Evolutionary conservation across 1,140 invertebrate genomes (phyloP).

Genomic region (Drosophila ironensis): DNA sequence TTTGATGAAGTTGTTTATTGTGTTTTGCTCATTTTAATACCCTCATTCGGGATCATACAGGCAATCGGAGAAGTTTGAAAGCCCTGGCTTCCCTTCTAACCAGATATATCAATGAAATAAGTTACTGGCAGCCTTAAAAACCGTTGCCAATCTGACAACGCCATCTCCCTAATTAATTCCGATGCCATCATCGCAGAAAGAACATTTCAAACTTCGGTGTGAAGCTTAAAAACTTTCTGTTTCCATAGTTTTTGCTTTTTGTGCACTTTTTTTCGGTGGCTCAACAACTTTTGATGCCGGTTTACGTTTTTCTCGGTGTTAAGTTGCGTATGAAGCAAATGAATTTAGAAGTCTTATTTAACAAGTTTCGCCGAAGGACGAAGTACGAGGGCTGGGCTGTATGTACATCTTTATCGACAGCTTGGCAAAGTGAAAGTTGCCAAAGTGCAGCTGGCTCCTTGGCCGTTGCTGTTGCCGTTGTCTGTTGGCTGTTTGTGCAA

Average conservation of each 20-base stretch:
- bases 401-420: constrained; percentile 55
- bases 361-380: constrained; percentile 62
- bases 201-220: neutral
- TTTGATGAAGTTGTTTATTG: constrained; percentile 67
- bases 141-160: too few species aligned
- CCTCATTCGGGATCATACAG: neutral
- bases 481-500: constrained; percentile 43
- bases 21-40: constrained; percentile 22
- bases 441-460: constrained; percentile 28
- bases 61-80: neutral
- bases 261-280: neutral
- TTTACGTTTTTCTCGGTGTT: constrained; percentile 62
- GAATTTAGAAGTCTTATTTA: constrained; percentile 80
- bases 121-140: too few species aligned
- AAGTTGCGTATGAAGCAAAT: constrained; percentile 70
- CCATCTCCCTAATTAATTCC: too few species aligned
- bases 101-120: too few species aligned
- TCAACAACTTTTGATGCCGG: constrained; percentile 50
- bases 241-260: neutral
- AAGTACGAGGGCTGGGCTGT: constrained; percentile 2
- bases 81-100: too few species aligned
- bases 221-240: neutral
- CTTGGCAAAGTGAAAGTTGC: constrained; percentile 58
- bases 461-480: constrained; percentile 21
- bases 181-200: too few species aligned